Conservation (phyloP, 2,888 invertebrate genomes). For the Sabatieria punctata region DNA sequence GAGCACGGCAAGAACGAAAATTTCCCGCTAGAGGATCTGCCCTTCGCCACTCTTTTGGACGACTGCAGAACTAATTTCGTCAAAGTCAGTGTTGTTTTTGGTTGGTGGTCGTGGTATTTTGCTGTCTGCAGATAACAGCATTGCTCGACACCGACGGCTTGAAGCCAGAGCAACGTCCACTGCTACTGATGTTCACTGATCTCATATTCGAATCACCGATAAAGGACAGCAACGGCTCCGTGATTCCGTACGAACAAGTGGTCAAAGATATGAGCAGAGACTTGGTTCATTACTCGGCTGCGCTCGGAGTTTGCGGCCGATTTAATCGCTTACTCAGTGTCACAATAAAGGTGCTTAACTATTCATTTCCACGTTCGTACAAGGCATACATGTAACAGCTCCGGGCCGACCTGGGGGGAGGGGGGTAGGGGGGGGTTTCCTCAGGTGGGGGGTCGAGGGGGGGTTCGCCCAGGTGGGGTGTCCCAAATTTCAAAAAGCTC, state of each 20-base stretch:
- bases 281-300: slow-evolving; percentile 46
- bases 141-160: neutral
- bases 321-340: neutral
- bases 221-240: slow-evolving; percentile 37
- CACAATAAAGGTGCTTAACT: slow-evolving; percentile 9
- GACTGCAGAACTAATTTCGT: slow-evolving; percentile 64
- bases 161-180: neutral
- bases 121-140: too few relatives aligned
- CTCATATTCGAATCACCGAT: slow-evolving; percentile 59
- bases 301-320: slow-evolving; percentile 40
- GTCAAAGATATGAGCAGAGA: slow-evolving; percentile 60
- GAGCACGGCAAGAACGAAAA: slow-evolving; percentile 13
- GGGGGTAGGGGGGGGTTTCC: too few relatives aligned
- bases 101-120: too few relatives aligned
- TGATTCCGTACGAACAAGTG: slow-evolving; percentile 51
- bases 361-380: too few relatives aligned
- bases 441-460: too few relatives aligned
- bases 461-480: too few relatives aligned
- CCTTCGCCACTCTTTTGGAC: slow-evolving; percentile 58
- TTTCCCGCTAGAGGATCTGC: slow-evolving; percentile 40
- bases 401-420: too few relatives aligned
- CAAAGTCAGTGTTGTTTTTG: too few relatives aligned
- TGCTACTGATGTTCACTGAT: slow-evolving; percentile 54
- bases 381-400: too few relatives aligned
- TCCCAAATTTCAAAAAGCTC: too few relatives aligned